Evolutionary conservation across 2,797 vertebrate genomes (phyloP).

Genomic region (Sebastolobus altivelis): DNA sequence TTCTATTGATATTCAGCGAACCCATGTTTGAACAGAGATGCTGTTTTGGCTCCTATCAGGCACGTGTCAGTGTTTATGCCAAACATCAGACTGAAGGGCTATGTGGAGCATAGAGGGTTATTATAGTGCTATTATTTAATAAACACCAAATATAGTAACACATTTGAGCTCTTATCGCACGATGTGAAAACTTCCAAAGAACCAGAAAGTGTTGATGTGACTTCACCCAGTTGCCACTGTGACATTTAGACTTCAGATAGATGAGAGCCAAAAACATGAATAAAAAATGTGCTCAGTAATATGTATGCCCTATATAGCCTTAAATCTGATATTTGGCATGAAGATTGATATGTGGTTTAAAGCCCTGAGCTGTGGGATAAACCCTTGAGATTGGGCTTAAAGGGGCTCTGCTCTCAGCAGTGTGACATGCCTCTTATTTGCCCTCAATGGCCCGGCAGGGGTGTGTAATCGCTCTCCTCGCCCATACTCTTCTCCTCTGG

Average conservation of each 20-base stretch:
- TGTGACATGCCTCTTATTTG: conserved; percentile 56
- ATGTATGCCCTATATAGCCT: conserved; percentile 26
- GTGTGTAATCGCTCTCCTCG: conserved; percentile 46
- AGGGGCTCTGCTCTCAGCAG: conserved; percentile 55
- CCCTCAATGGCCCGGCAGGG: conserved; percentile 45
- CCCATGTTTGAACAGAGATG: conserved; percentile 16
- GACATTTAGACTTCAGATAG: conserved; percentile 7
- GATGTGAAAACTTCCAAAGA: background rate
- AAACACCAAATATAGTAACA: conserved; percentile 5
- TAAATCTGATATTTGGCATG: conserved; percentile 61
- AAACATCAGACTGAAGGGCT: conserved; percentile 28
- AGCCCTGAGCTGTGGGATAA: conserved; percentile 66
- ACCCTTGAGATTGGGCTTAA: conserved; percentile 58
- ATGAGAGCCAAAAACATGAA: conserved; percentile 10
- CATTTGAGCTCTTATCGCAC: background rate
- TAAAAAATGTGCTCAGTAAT: conserved; percentile 1
- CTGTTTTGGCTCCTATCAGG: conserved; percentile 21
- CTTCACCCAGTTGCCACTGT: background rate
- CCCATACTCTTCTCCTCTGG: background rate
- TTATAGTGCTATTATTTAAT: conserved; percentile 7
- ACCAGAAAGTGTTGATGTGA: background rate
- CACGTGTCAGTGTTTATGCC: conserved; percentile 35
- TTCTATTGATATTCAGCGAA: background rate
- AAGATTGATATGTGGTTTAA: conserved; percentile 55
- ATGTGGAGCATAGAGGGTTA: background rate